Base-by-base conservation (phyloP, 2,888 invertebrate species). In the Aelia acuminata region DNA sequence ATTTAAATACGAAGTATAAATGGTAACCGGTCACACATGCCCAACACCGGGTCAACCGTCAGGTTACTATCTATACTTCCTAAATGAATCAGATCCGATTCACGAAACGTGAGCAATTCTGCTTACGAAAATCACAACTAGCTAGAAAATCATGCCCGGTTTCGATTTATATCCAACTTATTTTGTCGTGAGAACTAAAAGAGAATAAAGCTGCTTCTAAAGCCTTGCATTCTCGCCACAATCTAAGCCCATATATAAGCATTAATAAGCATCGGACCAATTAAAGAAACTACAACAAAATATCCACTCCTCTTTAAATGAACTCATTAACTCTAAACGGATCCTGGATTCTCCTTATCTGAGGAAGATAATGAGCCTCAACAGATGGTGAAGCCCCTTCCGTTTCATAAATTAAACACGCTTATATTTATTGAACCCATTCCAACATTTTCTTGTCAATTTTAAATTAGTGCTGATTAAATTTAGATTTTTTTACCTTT, bases 291-390 rank as follows among this genome's bases (percentile, higher is more conserved):
- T 26, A 57, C n/a, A 26, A 57, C 57, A 57, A 57, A 57, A 57
- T 57, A 57, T 57, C 57, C 57, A 57, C 26, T 31, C 57, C 57
- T 53, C 57, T 57, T 57, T 57, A 57, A 57, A 57, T 57, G 57
- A 57, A 57, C 57, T 57, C 57, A 57, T 57, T 57, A 57, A 26
- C 13, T 15, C 26, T 5, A 15, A 57, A 26, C 57, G 26, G 57
- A 57, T 57, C 57, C 26, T 11, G 18, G 26, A 26, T 13, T 15
- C 26, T 57, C 26, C 57, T 57, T 57, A 57, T 57, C 57, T 26
- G 0, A 1, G 57, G 26, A 8, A 57, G 26, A 26, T 57, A 57
- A 57, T 57, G 57, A 57, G 57, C 26, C 22, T 31, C 57, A 26
- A 26, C 57, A 57, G 57, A 57, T 57, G 57, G 57, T 26, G 57